These are phyloP conservation scores for Lobophora halterata DNA, from an alignment of 2,888 invertebrate species.

Conservation along the genomic window DNA sequence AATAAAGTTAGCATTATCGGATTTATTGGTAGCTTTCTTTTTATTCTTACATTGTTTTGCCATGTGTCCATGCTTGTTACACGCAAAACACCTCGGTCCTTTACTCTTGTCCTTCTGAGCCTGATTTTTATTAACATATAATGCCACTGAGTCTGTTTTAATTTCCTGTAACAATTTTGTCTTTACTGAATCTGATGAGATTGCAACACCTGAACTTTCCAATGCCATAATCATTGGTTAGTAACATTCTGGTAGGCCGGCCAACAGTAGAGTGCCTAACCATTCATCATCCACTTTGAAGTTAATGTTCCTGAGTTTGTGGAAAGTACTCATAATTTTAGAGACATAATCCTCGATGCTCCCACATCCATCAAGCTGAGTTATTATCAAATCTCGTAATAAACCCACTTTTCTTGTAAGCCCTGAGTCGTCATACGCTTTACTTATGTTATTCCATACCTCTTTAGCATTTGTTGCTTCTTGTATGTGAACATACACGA, in stretches of 20 bases:
- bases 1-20: too few relatives aligned
- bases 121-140: too few relatives aligned
- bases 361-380: not conserved
- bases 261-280: not conserved
- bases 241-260: slow-evolving; percentile 2
- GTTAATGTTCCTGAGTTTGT: slow-evolving; percentile 1
- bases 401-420: slow-evolving; percentile 26
- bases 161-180: slow-evolving; percentile 10
- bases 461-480: slow-evolving; percentile 22
- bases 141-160: too few relatives aligned
- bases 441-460: slow-evolving; percentile 19
- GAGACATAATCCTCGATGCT: slow-evolving; percentile 21
- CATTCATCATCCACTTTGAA: slow-evolving; percentile 1
- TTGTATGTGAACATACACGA: slow-evolving; percentile 26
- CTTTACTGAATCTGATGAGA: slow-evolving; percentile 5
- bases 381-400: slow-evolving; percentile 1
- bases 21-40: too few relatives aligned
- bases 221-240: slow-evolving; percentile 8
- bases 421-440: slow-evolving; percentile 29
- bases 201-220: slow-evolving; percentile 5
- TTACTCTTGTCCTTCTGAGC: too few relatives aligned
- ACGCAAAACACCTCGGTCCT: too few relatives aligned
- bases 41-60: too few relatives aligned
- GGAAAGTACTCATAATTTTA: slow-evolving; percentile 13
- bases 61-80: too few relatives aligned